Percentiles rank a stretch among this genome's conserved stretches.
Conservation (phyloP, 2,113 vertebrate genomes). For the Nerophis lumbriciformis region DNA sequence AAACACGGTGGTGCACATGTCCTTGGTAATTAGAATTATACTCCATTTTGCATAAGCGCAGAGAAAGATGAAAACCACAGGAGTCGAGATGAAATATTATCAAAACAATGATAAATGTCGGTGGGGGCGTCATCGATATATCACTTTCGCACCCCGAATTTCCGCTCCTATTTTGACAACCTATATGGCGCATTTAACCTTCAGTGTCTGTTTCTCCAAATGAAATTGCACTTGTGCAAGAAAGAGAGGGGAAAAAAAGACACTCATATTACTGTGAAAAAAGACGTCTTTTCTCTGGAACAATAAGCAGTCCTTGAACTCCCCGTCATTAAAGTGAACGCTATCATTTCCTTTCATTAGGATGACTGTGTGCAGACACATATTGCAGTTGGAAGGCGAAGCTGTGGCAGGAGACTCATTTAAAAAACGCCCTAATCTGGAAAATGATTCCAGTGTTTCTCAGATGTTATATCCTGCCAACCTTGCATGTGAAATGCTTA, state of each 20-base stretch:
- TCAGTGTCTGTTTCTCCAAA: constrained; percentile 69
- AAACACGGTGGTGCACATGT: constrained; percentile 48
- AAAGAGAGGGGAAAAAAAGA: constrained; percentile 36
- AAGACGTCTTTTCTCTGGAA: constrained; percentile 71
- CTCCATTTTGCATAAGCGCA: constrained; percentile 63
- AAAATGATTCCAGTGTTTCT: constrained; percentile 73
- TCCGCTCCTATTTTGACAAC: constrained; percentile 68
- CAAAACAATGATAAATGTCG: constrained; percentile 57
- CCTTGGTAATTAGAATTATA: constrained; percentile 59
- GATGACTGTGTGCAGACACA: constrained; percentile 74
- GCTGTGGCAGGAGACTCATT: constrained; percentile 69
- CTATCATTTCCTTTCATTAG: constrained; percentile 76
- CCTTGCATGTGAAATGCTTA: constrained; percentile 57
- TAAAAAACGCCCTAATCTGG: constrained; percentile 71
- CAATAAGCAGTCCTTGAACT: constrained; percentile 74
- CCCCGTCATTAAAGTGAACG: constrained; percentile 73
- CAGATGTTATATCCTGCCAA: constrained; percentile 71
- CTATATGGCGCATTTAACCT: constrained; percentile 65
- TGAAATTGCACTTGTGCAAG: constrained; percentile 57
- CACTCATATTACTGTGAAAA: constrained; percentile 72
- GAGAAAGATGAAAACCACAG: constrained; percentile 53
- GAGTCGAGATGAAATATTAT: constrained; percentile 57
- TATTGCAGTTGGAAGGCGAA: constrained; percentile 70
- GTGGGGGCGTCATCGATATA: constrained; percentile 57
- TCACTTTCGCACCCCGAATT: constrained; percentile 53